Base-by-base conservation (phyloP, 1,140 invertebrate species). In the Spodoptera litura region DNA sequence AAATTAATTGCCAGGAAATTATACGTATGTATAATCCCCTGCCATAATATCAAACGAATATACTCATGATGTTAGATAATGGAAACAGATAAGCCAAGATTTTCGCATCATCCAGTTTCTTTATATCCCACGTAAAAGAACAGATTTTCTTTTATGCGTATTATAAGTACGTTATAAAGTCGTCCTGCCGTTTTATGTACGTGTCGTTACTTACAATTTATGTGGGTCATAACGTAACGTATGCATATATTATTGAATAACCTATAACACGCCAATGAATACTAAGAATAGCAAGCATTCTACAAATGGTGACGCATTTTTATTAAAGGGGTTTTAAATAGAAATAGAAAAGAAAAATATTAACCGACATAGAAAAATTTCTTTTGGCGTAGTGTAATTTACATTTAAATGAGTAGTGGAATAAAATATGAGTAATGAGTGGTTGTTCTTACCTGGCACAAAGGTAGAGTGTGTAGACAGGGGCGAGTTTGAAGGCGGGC, bases 381-480 rank as follows among this genome's bases (percentile, higher is more conserved):
- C 31, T 31, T 4, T 31, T 31, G 31, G 3, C 31, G 0, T 31
- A 44, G 5, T 44, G 9, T 44, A 9, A 44, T 44, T 44, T 9
- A 44, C 38, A 44, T 44, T 44, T 44, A 44, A 44, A 44, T 44
- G 38, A 44, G 38, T 8, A 44, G 38, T 44, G 38, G 38, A 9
- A 44, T 44, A 44, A 44, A 10, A n/a, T 51, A 15, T 20, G n/a
- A 20, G 38, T 38, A 10, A 44, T 66, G 38, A n/a, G 49, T 53
- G 20, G n/a, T 25, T 10, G 49, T 25, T 15, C 80, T 49, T 86
- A 96, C 95, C 95, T 96, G 55, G 98, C 97, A 81, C 98, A 98
- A 88, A 99, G 96, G 92, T 99, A 99, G 3, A 99, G 95, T 0
- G 98, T 98, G 91, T 99, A 99, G 5, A 99, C 98, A 0, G 99